These are phyloP conservation scores for Drosophila demipolita DNA, from an alignment of 2,888 invertebrate species.

Conservation along the genomic window DNA sequence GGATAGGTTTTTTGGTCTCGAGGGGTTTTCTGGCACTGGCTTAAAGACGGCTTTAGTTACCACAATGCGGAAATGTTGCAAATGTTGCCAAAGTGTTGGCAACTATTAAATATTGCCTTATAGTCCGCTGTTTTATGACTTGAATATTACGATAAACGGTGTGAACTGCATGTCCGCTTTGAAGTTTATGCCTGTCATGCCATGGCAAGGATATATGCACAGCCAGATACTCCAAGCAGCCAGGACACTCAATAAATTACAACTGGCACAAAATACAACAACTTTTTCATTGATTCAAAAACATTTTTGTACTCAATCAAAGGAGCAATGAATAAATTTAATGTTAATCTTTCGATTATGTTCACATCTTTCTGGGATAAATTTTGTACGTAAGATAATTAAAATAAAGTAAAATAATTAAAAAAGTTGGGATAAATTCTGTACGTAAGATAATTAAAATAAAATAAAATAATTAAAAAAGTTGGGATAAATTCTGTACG, in stretches of 20 bases:
- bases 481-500: neutral
- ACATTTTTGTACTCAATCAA: neutral
- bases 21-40: slow-evolving; percentile 38
- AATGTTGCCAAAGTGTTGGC: slow-evolving; percentile 74
- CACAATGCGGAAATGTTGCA: slow-evolving; percentile 74
- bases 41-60: slow-evolving; percentile 52
- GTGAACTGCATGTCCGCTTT: slow-evolving; percentile 48
- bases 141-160: slow-evolving; percentile 61
- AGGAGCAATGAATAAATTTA: neutral
- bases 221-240: neutral
- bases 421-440: too few relatives aligned
- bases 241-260: slow-evolving; percentile 1
- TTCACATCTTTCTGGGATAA: neutral
- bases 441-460: too few relatives aligned
- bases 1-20: slow-evolving; percentile 30
- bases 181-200: slow-evolving; percentile 20
- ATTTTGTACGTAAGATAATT: neutral
- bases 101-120: slow-evolving; percentile 74
- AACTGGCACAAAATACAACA: neutral
- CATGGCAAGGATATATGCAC: slow-evolving; percentile 20
- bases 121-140: slow-evolving; percentile 62
- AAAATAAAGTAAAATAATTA: too few relatives aligned
- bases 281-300: neutral
- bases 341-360: neutral
- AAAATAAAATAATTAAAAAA: too few relatives aligned